Evolutionary conservation across 2,888 invertebrate species (phyloP).

Genomic region (Torymus texanus): DNA sequence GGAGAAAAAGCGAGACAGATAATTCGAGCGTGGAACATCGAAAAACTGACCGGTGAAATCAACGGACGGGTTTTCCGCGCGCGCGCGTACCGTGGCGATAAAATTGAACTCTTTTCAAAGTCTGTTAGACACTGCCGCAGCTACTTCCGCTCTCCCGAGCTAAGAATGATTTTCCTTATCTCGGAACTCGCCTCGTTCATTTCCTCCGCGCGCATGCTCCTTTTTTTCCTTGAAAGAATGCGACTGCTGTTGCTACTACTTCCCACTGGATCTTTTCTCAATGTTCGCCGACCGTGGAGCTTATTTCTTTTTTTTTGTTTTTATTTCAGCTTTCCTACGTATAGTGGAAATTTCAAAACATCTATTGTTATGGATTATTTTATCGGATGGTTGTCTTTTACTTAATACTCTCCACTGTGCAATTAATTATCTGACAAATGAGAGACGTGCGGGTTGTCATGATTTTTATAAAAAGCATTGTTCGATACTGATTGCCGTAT

Average conservation of each 20-base stretch:
- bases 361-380: no score
- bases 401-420: no score
- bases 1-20: constrained; percentile 6
- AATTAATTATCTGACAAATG: no score
- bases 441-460: no score
- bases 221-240: background rate
- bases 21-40: constrained; percentile 55
- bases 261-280: background rate
- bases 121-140: constrained; percentile 63
- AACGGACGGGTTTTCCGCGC: background rate
- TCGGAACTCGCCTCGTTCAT: constrained; percentile 47
- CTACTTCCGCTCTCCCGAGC: constrained; percentile 57
- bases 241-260: constrained; percentile 36
- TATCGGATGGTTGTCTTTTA: no score
- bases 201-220: background rate
- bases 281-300: background rate
- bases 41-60: constrained; percentile 53
- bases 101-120: constrained; percentile 67
- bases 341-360: no score
- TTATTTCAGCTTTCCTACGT: no score
- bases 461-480: no score
- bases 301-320: no score
- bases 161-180: constrained; percentile 62
- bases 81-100: constrained; percentile 59
- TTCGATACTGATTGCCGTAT: no score